phyloP scores from a whole-genome alignment of 1,140 invertebrate species.

The Drosophila nikananu region DNA sequence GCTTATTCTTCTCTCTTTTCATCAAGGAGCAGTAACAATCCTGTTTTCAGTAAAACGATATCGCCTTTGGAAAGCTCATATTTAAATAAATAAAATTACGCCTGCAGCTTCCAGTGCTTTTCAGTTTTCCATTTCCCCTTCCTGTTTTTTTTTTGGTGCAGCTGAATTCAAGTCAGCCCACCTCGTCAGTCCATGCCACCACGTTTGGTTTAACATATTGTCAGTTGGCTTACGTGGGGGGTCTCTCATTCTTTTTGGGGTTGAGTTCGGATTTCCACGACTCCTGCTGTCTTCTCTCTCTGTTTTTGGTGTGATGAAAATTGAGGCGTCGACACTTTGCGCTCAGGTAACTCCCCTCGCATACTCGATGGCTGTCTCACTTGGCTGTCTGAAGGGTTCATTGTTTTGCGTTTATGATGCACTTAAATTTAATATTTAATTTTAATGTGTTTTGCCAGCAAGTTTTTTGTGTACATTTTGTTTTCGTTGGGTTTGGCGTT shows the following conservation, averaged over 20 bases:
- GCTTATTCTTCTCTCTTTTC: too few relatives aligned
- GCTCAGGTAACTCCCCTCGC: slow-evolving; percentile 29
- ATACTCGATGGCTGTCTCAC: slow-evolving; percentile 1
- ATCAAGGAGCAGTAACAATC: too few relatives aligned
- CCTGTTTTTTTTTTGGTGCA: slow-evolving; percentile 21
- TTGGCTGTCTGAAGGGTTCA: slow-evolving; percentile 50
- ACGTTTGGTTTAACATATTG: slow-evolving; percentile 62
- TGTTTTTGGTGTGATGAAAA: slow-evolving; percentile 31
- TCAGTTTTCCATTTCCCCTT: not conserved
- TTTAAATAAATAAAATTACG: accelerated
- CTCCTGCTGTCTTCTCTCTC: slow-evolving; percentile 6
- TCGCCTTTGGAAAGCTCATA: too few relatives aligned
- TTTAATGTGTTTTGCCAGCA: slow-evolving; percentile 62
- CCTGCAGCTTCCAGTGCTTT: not conserved
- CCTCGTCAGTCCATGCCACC: slow-evolving; percentile 28
- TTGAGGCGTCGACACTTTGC: slow-evolving; percentile 52
- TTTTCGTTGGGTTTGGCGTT: not conserved
- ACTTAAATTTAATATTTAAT: slow-evolving; percentile 81
- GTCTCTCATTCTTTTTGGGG: slow-evolving; percentile 22
- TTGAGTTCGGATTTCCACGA: slow-evolving; percentile 8
- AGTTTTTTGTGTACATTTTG: slow-evolving; percentile 11
- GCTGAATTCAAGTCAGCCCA: slow-evolving; percentile 32
- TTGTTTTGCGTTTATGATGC: slow-evolving; percentile 72
- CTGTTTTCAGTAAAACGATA: too few relatives aligned
- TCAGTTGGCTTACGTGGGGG: slow-evolving; percentile 50